phyloP scores from a whole-genome alignment of 2,113 vertebrate genomes.

The Panurus biarmicus region DNA sequence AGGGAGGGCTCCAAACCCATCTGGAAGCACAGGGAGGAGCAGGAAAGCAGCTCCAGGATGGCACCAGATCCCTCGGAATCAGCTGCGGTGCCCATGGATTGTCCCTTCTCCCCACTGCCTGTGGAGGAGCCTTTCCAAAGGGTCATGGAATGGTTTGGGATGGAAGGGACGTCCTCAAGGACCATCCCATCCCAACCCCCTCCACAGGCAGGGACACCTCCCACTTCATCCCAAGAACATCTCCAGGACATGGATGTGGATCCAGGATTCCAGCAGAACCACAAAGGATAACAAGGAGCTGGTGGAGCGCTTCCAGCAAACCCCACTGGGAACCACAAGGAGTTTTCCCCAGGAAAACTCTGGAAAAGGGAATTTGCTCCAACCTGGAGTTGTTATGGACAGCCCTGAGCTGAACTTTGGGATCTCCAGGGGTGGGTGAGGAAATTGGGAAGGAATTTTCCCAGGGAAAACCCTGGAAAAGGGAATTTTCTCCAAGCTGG shows the following conservation, averaged over 20 bases:
- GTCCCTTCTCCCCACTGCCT: background rate
- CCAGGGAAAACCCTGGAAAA: accelerated
- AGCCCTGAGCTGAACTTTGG: background rate
- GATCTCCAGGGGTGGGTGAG: background rate
- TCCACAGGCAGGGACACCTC: background rate
- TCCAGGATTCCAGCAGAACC: background rate
- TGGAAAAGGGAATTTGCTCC: background rate
- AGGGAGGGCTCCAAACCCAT: background rate
- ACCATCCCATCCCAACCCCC: background rate
- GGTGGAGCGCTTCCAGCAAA: background rate
- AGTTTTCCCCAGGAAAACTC: accelerated
- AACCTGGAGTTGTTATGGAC: accelerated
- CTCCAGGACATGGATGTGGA: background rate
- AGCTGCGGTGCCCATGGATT: background rate
- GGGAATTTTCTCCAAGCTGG: background rate
- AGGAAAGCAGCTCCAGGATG: background rate
- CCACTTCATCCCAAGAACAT: accelerated
- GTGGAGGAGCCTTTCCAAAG: background rate
- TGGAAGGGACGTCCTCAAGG: background rate
- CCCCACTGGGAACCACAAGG: background rate
- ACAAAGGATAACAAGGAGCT: background rate
- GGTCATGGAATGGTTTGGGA: background rate
- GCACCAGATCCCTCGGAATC: background rate
- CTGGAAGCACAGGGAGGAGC: accelerated
- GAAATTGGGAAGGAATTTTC: background rate